Evolutionary conservation across 2,113 vertebrate species (phyloP), one percentile per base, ranked within the genome.

Genomic region (Salminus brasiliensis): DNA sequence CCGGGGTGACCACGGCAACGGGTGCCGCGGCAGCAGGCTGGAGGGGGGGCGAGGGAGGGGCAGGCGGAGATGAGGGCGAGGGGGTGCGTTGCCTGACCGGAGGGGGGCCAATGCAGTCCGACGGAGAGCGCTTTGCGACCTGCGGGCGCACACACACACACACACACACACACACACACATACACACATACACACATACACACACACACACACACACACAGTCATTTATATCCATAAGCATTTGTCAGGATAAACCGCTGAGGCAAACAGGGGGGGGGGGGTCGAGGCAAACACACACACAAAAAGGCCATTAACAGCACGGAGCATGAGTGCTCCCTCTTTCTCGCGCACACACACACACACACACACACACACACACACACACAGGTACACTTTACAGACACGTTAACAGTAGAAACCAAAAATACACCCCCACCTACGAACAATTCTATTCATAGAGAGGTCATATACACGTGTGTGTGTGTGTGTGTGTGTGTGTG

Each of bases 31-130:
- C 78, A 43, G 45, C 0, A 92, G 93, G 0, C 83, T 70, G 76
- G 93, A 89, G 83, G 86, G 29, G 85, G 25, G 91, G 87, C 36
- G 92, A 91, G 0, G 87, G 90, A 49, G 82, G 93, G 36, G 86
- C 90, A 81, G 92, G 76, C 8, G 90, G 88, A 55, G 92, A 91
- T 41, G 47, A 0, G 92, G 93, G 0, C 70, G 91, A 93, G 74
- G 90, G 91, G 68, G 93, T 91, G 0, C 88, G 87, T 0, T 65
- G 29, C 85, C 92, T 94, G 82, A 90, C 76, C 0, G 94, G 90
- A 55, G 76, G 79, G 10, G 92, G 95, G 93, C 0, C 89, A 88
- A 68, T 91, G 91, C 85, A 55, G 52, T 95, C 96, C 82, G 93
- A 88, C 77, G 90, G 85, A 83, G 92, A 91, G 86, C 91, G 90